Percentiles rank a stretch among this genome's conserved stretches.
These are phyloP conservation scores for Parnassius glacialis DNA, from an alignment of 2,888 invertebrate species.

Conservation along the genomic window DNA sequence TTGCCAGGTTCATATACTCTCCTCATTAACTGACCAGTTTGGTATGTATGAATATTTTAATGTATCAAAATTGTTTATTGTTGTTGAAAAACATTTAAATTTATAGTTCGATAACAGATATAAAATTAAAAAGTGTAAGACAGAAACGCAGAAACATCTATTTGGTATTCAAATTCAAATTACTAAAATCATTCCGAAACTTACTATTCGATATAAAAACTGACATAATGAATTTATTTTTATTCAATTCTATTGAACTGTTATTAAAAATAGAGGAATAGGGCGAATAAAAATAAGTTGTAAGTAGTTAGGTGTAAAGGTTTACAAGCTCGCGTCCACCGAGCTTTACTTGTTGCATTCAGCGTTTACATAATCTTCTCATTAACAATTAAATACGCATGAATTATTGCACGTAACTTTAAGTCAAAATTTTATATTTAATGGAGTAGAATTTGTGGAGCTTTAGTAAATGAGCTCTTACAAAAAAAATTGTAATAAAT, in stretches of 20 bases:
- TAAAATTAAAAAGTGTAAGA: no score
- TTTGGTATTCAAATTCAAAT: no score
- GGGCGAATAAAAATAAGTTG: no score
- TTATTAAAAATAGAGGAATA: no score
- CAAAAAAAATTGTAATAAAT: no score
- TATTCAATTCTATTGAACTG: no score
- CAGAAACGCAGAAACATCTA: no score
- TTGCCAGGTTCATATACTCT: constrained; percentile 11
- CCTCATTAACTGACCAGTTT: constrained; percentile 1
- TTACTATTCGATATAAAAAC: no score
- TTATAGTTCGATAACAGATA: no score
- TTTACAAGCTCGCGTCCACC: constrained; percentile 39
- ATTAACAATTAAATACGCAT: constrained; percentile 3
- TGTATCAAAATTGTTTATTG: not conserved
- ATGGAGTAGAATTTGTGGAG: not conserved
- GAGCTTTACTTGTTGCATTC: constrained; percentile 62
- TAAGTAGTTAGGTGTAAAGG: constrained; percentile 30
- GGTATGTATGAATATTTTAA: constrained; percentile 11
- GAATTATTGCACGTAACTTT: constrained; percentile 1
- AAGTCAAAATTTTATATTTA: not conserved
- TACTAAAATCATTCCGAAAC: no score
- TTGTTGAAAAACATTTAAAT: not conserved
- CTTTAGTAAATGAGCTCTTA: no score
- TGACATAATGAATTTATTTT: no score
- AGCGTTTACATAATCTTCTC: constrained; percentile 34